Base-by-base conservation (phyloP, 2,113 vertebrate species). In the Hepsetus odoe region DNA sequence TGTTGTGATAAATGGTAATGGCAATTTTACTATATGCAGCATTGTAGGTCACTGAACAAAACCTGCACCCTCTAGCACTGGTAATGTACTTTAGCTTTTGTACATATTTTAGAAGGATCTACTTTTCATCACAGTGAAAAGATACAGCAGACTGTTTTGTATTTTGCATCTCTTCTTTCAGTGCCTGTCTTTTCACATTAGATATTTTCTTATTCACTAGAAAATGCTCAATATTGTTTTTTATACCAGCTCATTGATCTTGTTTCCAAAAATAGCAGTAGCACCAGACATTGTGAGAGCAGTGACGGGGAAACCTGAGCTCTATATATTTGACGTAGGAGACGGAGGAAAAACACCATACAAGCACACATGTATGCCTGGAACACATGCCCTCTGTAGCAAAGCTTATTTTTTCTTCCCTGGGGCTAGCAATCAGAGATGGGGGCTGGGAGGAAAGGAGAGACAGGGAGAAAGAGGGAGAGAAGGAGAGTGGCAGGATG, bases 51-150 rank as follows among this genome's bases (percentile, higher is more conserved):
- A 72, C 46, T 24, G 28, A 66, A 28, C 28, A 20, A 51, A 59
- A 32, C n/a, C 53, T 59, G 35, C 44, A 55, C 66, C 49, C 71
- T 33, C 46, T 46, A 66, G 66, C 61, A 58, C 74, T 72, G 75
- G 22, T 66, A 26, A 24, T 70, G 59, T 72, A 81, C 13, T 56
- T 64, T 24, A 44, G 49, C 22, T 46, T 81, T 58, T 24, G 20
- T 72, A 64, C 64, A 42, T 76, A 51, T 73, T 82, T 73, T 68
- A 51, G 26, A 46, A 68, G 53, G 58, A 61, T 22, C 12, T 77
- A 32, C 70, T 71, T 82, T 82, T 79, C 72, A 82, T 74, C 13
- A 56, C 42, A 12, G 42, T 62, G 42, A 78, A 62, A 24, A n/a
- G 24, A n/a, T 55, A 38, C 14, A 14, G 14, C 46, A 67, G 16